phyloP scores from a whole-genome alignment of 2,113 vertebrate genomes.

The Tor tambroides region DNA sequence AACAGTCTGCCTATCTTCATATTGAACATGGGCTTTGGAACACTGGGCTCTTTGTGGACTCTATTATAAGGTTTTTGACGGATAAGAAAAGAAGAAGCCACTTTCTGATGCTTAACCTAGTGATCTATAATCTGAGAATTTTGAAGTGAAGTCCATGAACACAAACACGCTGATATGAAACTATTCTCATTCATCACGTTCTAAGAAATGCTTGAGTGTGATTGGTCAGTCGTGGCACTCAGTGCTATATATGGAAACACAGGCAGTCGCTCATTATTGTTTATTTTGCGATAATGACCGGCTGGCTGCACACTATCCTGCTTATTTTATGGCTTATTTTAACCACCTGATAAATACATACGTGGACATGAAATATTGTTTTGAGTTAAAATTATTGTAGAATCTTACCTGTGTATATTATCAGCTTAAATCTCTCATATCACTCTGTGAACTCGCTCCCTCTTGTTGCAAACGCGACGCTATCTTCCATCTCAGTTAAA shows the following conservation, averaged over 20 bases:
- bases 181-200: neutral
- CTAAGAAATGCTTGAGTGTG: neutral
- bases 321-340: neutral
- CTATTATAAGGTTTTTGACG: neutral
- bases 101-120: neutral
- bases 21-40: conserved; percentile 12
- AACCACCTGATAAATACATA: neutral
- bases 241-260: neutral
- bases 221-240: neutral
- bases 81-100: neutral
- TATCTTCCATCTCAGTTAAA: too few relatives aligned
- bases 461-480: too few relatives aligned
- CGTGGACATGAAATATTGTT: neutral
- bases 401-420: neutral
- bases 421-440: neutral
- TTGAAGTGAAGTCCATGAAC: neutral
- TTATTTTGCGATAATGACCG: neutral
- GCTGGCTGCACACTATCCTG: neutral
- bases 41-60: neutral
- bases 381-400: neutral
- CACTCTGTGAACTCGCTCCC: neutral
- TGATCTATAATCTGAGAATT: neutral
- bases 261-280: neutral
- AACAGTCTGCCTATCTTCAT: conserved; percentile 19
- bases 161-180: neutral